These are phyloP conservation scores for Sipha flava DNA, from an alignment of 1,140 invertebrate genomes.

Conservation along the genomic window DNA sequence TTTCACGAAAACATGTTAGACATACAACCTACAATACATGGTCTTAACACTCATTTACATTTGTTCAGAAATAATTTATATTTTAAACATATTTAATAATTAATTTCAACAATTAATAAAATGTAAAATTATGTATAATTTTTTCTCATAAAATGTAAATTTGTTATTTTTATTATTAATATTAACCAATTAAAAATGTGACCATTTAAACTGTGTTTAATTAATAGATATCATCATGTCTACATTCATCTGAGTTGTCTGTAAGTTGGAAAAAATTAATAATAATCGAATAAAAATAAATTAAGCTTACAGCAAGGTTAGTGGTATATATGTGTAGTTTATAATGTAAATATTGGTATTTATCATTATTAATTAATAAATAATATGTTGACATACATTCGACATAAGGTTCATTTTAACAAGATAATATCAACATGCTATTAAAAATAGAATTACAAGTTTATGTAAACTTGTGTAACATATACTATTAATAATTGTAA, in stretches of 20 bases:
- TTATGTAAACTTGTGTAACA: not conserved
- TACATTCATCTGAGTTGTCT: not conserved
- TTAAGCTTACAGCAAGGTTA: not conserved
- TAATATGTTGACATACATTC: not conserved
- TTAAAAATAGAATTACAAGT: not conserved
- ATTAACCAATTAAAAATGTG: not conserved
- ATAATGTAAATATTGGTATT: not conserved
- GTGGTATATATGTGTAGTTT: not conserved
- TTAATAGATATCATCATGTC: not conserved
- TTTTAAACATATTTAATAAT: not conserved
- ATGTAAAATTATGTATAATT: not conserved
- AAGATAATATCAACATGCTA: not conserved
- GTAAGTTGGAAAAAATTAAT: not conserved
- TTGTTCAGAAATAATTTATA: not conserved
- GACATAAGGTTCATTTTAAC: not conserved
- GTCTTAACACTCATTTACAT: too few species aligned
- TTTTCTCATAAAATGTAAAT: not conserved
- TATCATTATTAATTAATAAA: not conserved
- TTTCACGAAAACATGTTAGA: too few species aligned
- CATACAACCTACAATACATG: too few species aligned
- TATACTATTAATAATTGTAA: not conserved
- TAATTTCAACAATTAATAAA: not conserved
- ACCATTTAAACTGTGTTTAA: not conserved
- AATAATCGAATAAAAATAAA: not conserved
- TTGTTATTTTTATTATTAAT: not conserved